Evolutionary conservation across 1,140 invertebrate genomes (phyloP).

Genomic region (Euglossa dilemma): DNA sequence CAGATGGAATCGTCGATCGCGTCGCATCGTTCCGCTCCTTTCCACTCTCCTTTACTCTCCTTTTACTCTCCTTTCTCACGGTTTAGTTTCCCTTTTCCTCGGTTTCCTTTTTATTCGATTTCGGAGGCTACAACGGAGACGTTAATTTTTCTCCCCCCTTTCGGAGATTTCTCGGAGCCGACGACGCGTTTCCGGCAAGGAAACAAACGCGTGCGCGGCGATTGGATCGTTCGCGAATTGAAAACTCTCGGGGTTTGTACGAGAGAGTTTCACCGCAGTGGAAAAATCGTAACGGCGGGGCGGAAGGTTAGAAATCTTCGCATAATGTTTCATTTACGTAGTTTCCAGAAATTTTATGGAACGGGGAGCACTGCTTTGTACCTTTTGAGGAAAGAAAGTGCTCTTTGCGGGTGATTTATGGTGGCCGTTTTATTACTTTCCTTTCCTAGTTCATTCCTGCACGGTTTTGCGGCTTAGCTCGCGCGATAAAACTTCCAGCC

Average conservation of each 20-base stretch:
- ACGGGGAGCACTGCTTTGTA: neutral
- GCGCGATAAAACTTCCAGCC: neutral
- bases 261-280: too few species aligned
- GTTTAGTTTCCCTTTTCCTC: too few species aligned
- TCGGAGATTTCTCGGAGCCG: too few species aligned
- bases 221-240: too few species aligned
- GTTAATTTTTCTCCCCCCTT: too few species aligned
- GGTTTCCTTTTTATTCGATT: too few species aligned
- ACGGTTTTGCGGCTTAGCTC: neutral
- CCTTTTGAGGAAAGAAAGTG: neutral
- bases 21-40: too few species aligned
- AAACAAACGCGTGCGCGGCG: too few species aligned
- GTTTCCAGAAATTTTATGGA: neutral
- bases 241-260: too few species aligned
- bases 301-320: neutral
- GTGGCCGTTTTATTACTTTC: neutral
- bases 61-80: neutral
- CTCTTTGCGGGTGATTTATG: constrained; percentile 8
- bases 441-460: constrained; percentile 1
- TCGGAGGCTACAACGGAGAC: too few species aligned
- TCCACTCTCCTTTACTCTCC: too few species aligned
- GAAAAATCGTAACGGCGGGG: neutral
- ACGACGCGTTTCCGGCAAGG: too few species aligned
- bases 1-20: neutral
- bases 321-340: neutral